A percentile compares a stretch with the other conserved stretches of the same genome.
Evolutionary conservation across 1,140 invertebrate species (phyloP).

Genomic region (Macrocentrus cingulum): DNA sequence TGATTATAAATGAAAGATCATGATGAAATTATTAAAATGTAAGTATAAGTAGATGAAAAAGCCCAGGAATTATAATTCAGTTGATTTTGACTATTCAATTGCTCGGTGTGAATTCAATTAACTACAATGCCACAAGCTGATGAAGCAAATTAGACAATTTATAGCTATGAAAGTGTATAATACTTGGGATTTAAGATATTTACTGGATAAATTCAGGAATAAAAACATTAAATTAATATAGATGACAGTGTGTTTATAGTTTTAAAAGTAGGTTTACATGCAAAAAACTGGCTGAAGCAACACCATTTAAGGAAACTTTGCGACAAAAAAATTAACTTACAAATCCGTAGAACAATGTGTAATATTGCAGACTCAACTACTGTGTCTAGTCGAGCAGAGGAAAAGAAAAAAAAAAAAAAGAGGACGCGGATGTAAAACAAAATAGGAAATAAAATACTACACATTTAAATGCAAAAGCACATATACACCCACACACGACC

Average conservation of each 20-base stretch:
- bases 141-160: slow-evolving; percentile 16
- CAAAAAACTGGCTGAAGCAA: too few relatives aligned
- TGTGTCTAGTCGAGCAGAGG: neutral
- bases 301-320: too few relatives aligned
- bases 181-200: too few relatives aligned
- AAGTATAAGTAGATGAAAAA: neutral
- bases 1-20: too few relatives aligned
- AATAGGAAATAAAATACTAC: slow-evolving; percentile 14
- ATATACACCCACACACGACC: slow-evolving; percentile 27
- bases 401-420: neutral
- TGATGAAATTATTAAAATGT: neutral
- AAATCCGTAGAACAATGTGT: too few relatives aligned
- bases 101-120: slow-evolving; percentile 11
- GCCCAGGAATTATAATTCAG: neutral
- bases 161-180: slow-evolving; percentile 1
- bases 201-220: too few relatives aligned
- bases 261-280: too few relatives aligned
- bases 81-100: neutral
- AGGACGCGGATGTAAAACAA: slow-evolving; percentile 1
- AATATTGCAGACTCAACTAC: too few relatives aligned
- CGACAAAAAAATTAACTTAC: too few relatives aligned
- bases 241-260: too few relatives aligned
- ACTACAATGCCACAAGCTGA: neutral
- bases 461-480: neutral
- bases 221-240: too few relatives aligned